Evolutionary conservation across 2,113 vertebrate species (phyloP).

Genomic region (Varanus komodoensis): DNA sequence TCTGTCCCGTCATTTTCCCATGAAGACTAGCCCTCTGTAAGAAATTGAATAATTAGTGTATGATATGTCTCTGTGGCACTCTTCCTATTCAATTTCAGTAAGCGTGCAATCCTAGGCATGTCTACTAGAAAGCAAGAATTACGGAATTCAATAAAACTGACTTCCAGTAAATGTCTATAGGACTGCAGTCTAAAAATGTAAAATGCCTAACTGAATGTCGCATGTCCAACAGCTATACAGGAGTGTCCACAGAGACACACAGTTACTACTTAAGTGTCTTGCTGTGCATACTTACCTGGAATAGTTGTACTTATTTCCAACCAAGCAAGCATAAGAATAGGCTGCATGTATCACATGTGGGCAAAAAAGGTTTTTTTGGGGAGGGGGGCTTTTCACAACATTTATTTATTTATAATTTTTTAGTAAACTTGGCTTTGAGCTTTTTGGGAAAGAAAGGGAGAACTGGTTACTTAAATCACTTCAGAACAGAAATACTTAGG

Average conservation of each 20-base stretch:
- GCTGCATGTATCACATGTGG: not conserved
- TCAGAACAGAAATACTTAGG: not conserved
- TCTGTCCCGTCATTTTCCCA: not conserved
- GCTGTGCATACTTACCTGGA: not conserved
- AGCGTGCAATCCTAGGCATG: not conserved
- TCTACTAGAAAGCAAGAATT: no score
- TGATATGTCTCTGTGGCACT: not conserved
- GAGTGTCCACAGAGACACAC: not conserved
- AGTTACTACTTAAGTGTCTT: not conserved
- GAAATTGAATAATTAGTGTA: not conserved
- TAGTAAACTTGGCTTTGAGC: no score
- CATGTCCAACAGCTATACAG: not conserved
- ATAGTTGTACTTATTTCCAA: not conserved
- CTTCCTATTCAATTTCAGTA: not conserved
- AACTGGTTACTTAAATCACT: not conserved
- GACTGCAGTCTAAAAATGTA: not conserved
- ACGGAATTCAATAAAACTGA: no score
- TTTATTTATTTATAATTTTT: no score
- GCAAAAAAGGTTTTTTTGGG: not conserved
- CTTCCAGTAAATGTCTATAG: no score
- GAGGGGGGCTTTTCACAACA: no score
- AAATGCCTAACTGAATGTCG: not conserved
- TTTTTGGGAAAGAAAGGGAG: not conserved
- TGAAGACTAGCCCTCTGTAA: not conserved
- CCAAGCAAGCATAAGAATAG: not conserved